phyloP scores from a whole-genome alignment of 1,140 invertebrate species.

The Zaprionus gabonicus region DNA sequence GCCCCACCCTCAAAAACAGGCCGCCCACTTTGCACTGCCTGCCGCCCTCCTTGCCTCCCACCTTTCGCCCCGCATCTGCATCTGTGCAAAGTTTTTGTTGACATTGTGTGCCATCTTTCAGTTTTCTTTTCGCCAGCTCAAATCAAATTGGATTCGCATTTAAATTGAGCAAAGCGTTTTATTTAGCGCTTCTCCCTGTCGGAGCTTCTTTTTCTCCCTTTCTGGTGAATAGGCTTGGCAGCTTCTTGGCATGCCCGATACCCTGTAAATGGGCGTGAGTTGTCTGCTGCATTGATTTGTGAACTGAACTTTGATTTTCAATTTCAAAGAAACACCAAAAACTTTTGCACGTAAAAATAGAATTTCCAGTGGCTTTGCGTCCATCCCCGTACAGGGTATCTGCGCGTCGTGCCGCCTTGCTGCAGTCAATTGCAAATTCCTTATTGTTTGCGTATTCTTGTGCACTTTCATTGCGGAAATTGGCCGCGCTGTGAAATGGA shows the following conservation, averaged over 20 bases:
- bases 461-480: conserved; percentile 47
- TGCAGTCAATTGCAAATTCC: neutral
- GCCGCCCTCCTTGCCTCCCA: neutral
- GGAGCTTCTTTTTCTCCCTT: neutral
- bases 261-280: neutral
- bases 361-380: no score
- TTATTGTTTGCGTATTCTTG: conserved; percentile 10
- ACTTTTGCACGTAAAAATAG: no score
- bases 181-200: conserved; percentile 27
- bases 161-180: conserved; percentile 67
- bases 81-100: conserved; percentile 66
- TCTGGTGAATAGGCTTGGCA: conserved; percentile 32
- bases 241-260: conserved; percentile 29
- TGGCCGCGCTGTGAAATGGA: conserved; percentile 49
- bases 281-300: neutral
- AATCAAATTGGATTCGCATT: conserved; percentile 76
- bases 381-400: neutral
- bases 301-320: no score
- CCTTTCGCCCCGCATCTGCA: conserved; percentile 1
- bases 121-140: conserved; percentile 59
- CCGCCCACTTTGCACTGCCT: neutral
- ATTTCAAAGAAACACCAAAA: no score
- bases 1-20: conserved; percentile 23
- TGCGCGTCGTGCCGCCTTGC: neutral
- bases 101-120: conserved; percentile 65